phyloP scores from a whole-genome alignment of 2,113 vertebrate genomes.

The Megaleporinus macrocephalus region DNA sequence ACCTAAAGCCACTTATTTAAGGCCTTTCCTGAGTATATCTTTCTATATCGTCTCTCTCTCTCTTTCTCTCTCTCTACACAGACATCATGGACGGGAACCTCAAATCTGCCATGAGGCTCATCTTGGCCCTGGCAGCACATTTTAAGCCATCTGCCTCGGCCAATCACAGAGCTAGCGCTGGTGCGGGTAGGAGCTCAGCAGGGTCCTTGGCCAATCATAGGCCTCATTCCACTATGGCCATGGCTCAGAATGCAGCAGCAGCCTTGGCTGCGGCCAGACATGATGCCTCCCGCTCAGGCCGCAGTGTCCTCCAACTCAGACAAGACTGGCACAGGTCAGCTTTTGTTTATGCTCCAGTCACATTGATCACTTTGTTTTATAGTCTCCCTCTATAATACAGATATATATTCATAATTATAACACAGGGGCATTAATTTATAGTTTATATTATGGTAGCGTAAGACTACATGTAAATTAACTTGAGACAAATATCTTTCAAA shows the following conservation, averaged over 20 bases:
- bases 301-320: conserved; percentile 76
- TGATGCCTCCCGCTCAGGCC: conserved; percentile 83
- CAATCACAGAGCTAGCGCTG: conserved; percentile 67
- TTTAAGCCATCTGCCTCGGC: conserved; percentile 87
- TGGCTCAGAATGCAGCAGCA: conserved; percentile 87
- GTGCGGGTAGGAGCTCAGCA: conserved; percentile 60
- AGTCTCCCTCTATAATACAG: background rate
- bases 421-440: too few species aligned
- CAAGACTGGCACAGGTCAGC: conserved; percentile 82
- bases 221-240: conserved; percentile 84
- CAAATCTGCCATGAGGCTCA: conserved; percentile 95
- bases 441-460: too few species aligned
- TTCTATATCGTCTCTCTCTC: background rate
- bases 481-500: background rate
- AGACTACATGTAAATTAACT: background rate
- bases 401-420: too few species aligned
- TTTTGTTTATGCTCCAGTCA: background rate
- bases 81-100: conserved; percentile 96
- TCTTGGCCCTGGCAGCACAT: conserved; percentile 94
- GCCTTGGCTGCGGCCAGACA: conserved; percentile 87
- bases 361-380: background rate
- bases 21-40: background rate
- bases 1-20: background rate
- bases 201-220: conserved; percentile 71
- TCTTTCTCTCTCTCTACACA: conserved; percentile 60